These are phyloP conservation scores for Austrofundulus limnaeus DNA, from an alignment of 2,113 vertebrate genomes.

Conservation along the genomic window DNA sequence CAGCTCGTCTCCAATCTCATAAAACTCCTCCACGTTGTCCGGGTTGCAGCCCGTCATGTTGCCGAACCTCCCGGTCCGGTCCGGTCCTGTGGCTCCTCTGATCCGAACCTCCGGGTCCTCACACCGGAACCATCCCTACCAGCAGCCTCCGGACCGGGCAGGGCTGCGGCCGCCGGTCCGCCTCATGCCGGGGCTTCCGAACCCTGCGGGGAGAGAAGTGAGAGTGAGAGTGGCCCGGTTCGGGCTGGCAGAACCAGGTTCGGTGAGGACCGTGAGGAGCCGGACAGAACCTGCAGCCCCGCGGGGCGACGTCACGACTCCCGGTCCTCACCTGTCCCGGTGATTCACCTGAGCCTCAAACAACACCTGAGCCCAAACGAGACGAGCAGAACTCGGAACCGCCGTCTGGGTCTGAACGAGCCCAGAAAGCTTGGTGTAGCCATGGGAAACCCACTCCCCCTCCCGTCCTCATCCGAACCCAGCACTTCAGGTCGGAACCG, in stretches of 20 bases:
- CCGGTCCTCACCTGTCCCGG: not conserved
- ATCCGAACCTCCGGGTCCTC: slow-evolving; percentile 39
- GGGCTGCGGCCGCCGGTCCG: slow-evolving; percentile 45
- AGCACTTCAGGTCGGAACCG: slow-evolving; percentile 10
- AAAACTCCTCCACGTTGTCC: slow-evolving; percentile 94
- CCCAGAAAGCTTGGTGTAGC: slow-evolving; percentile 67
- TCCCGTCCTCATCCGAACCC: slow-evolving; percentile 19
- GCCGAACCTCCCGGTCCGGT: slow-evolving; percentile 62
- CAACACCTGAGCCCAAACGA: too few relatives aligned
- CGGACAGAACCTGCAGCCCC: slow-evolving; percentile 46
- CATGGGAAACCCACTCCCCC: slow-evolving; percentile 69
- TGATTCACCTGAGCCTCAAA: too few relatives aligned
- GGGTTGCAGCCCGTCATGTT: slow-evolving; percentile 93
- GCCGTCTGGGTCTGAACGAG: slow-evolving; percentile 12
- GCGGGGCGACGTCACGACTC: slow-evolving; percentile 58
- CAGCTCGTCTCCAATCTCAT: slow-evolving; percentile 91
- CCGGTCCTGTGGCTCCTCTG: slow-evolving; percentile 32
- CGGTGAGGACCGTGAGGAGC: slow-evolving; percentile 5
- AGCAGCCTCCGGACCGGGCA: slow-evolving; percentile 69
- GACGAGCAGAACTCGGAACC: not conserved
- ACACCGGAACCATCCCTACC: slow-evolving; percentile 71
- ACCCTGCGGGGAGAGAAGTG: not conserved
- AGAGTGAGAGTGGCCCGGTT: too few relatives aligned
- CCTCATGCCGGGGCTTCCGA: slow-evolving; percentile 66
- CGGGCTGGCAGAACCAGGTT: not conserved